A percentile compares a stretch with the other conserved stretches of the same genome.
Evolutionary conservation across 2,888 invertebrate species (phyloP).

Genomic region (Schizotus pectinicornis): DNA sequence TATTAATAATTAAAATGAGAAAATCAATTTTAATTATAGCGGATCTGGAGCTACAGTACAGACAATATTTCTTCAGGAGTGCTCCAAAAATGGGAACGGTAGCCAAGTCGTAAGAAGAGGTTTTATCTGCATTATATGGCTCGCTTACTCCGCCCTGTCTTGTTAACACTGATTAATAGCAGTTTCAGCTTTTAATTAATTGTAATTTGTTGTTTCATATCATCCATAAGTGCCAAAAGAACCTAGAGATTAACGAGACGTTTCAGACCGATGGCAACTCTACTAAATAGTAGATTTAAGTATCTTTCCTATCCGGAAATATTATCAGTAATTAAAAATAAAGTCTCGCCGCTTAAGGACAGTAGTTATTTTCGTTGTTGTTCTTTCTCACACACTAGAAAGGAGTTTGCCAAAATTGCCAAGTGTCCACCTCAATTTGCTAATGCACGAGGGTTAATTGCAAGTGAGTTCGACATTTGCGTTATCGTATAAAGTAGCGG

Average conservation of each 20-base stretch:
- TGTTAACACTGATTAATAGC: conserved; percentile 21
- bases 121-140: conserved; percentile 20
- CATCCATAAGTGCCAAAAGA: conserved; percentile 7
- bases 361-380: background rate
- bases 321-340: no score
- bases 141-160: conserved; percentile 14
- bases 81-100: conserved; percentile 9
- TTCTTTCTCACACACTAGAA: no score
- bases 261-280: background rate
- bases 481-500: conserved; percentile 6
- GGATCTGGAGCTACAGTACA: no score
- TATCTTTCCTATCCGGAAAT: no score
- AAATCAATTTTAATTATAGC: no score
- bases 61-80: no score
- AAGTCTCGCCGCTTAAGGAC: background rate
- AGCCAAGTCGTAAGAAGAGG: conserved; percentile 7
- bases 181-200: conserved; percentile 19
- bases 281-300: background rate
- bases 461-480: background rate
- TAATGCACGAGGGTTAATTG: background rate
- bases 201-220: conserved; percentile 24
- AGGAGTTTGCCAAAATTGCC: no score
- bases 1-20: no score
- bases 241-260: conserved; percentile 8
- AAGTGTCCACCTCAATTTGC: background rate